Evolutionary conservation across 1,140 invertebrate genomes (phyloP), one percentile per base, ranked within the genome.

Genomic region (Philotrypesis tridentata): DNA sequence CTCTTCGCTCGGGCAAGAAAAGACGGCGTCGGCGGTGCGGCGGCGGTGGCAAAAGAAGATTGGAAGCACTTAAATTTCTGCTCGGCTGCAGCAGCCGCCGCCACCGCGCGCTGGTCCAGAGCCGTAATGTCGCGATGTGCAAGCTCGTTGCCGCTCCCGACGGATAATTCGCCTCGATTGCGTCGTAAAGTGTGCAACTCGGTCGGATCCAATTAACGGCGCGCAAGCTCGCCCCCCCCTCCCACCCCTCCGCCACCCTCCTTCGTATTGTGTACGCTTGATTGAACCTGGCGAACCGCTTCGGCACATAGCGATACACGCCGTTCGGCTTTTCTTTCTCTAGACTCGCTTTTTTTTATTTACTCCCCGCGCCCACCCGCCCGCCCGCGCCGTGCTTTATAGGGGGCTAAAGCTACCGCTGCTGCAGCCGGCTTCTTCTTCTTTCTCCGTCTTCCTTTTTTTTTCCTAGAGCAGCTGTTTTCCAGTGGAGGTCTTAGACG

Each of bases 81-180:
- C 23, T 25, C 25, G 60, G n/a, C 17, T 60, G 29, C 33, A 21
- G 9, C 37, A 8, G 25, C n/a, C n/a, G n/a, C n/a, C n/a, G n/a
- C n/a, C n/a, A n/a, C n/a, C n/a, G n/a, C n/a, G n/a, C n/a, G n/a
- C n/a, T n/a, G n/a, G n/a, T n/a, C n/a, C n/a, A n/a, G n/a, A n/a
- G 60, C 25, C 31, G 61, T 67, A 65, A 71, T 68, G 71, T 72
- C 29, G 31, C 70, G 37, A 37, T 68, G 73, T 65, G 55, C 27
- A 65, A 79, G 65, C 37, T 79, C 23, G 65, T 55, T 29, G n/a
- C 27, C 23, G 68, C 27, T 29, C n/a, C 29, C 12, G 23, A 37
- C 37, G 63, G 72, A 81, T 81, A 81, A 81, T 81, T 81, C 79
- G 79, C 48, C 60, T 55, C 71, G 72, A 81, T 81, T 81, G 79